Base-by-base conservation (phyloP, 2,113 vertebrate species). In the Gopherus evgoodei region DNA sequence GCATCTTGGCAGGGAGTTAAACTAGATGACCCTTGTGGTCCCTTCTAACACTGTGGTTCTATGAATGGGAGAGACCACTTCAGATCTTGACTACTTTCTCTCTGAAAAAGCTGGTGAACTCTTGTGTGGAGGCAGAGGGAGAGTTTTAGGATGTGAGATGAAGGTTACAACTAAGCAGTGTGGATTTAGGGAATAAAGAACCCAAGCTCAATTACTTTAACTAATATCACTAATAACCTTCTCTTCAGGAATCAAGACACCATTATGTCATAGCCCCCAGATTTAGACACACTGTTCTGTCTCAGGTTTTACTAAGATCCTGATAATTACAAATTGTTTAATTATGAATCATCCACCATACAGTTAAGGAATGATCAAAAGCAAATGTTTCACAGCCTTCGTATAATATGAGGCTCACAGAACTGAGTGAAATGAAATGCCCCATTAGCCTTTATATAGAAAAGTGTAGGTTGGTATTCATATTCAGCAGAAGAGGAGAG, bases 381-480 rank as follows among this genome's bases (percentile, higher is more conserved):
- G 13, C 17, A 91, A 69, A 69, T 92, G 47, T 83, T 87, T 80
- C 59, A 90, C 86, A 35, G 8, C 3, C 91, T 3, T 49, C 76
- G 5, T 50, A 80, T 76, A 91, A 54, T 29, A 42, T 2, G 29
- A 87, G 13, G 8, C 27, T 38, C 16, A 80, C 42, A 94, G 59
- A 93, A 79, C 4, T 50, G n/a, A 91, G 54, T 79, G 81, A 94
- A 95, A 85, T 80, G 83, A 91, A 83, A 90, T 90, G 16, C 52
- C 47, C 57, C 1, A 1, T 93, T 95, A 94, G 50, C 50, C 80
- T 86, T 93, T 91, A 56, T 89, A 25, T 14, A 88, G 83, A 11
- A 65, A 84, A 7, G 42, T 44, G 42, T 78, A 42, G 42, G 22
- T 44, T 78, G 75, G 5, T 81, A 59, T 47, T 44, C 86, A 65